These are phyloP conservation scores for Ranitomeya variabilis DNA, from an alignment of 2,113 vertebrate genomes.

Conservation along the genomic window DNA sequence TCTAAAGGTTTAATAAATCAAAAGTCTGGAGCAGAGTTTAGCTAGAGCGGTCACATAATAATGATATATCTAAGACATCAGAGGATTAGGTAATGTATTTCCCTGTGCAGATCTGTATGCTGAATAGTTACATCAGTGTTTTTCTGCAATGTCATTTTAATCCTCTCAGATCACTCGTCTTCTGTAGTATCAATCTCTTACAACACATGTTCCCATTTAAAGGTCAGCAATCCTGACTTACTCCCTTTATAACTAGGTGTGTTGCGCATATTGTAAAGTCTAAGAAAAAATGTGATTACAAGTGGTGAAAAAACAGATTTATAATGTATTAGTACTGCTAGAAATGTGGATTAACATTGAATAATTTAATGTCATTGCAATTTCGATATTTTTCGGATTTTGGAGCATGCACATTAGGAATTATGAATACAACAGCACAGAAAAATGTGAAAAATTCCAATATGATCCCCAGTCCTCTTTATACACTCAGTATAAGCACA, in stretches of 20 bases:
- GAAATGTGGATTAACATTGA: neutral
- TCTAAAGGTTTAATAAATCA: neutral
- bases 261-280: neutral
- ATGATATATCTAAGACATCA: neutral
- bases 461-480: too few species aligned
- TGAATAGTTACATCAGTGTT: neutral
- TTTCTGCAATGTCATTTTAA: conserved; percentile 8
- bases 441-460: too few species aligned
- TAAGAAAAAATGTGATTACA: neutral
- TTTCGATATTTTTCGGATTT: neutral
- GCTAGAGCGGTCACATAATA: neutral
- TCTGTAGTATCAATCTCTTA: neutral
- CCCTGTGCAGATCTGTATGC: neutral
- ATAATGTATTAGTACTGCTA: neutral
- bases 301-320: neutral
- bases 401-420: neutral
- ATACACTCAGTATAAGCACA: too few species aligned
- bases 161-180: neutral
- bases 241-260: neutral
- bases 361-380: neutral
- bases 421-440: too few species aligned
- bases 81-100: neutral
- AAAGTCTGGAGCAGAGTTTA: neutral
- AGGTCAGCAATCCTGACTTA: neutral
- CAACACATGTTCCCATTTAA: conserved; percentile 4